phyloP scores from a whole-genome alignment of 2,113 vertebrate genomes.

The Pseudopipra pipra region DNA sequence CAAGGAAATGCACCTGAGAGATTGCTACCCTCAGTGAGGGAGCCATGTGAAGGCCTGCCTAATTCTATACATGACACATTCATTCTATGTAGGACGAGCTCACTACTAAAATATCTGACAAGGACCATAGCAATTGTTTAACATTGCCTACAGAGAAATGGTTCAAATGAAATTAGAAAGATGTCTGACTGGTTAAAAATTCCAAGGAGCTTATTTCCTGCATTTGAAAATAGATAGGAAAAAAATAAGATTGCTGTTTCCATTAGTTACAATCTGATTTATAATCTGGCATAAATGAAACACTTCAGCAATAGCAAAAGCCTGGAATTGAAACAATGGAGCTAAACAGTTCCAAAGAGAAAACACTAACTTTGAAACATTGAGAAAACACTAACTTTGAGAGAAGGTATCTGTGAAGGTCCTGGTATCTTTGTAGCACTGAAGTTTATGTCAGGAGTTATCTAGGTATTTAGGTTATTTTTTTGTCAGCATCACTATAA shows the following conservation, averaged over 20 bases:
- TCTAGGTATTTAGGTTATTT: not conserved
- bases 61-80: not conserved
- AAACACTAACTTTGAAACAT: not conserved
- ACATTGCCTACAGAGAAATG: not conserved
- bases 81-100: not conserved
- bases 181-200: not conserved
- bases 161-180: not conserved
- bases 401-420: not conserved
- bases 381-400: not conserved
- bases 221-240: not conserved
- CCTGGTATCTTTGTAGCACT: not conserved
- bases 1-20: not conserved
- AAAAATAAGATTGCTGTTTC: not conserved
- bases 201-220: not conserved
- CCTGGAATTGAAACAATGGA: not conserved
- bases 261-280: not conserved
- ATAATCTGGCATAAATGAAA: not conserved
- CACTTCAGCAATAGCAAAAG: not conserved
- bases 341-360: not conserved
- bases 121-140: not conserved
- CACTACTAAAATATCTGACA: not conserved
- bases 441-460: not conserved
- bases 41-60: not conserved
- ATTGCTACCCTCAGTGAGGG: not conserved
- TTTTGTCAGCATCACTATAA: not conserved